Evolutionary conservation across 53 echinoderm and acorn worm genomes (phyloP).

Genomic region (Holothuria leucospilota): DNA sequence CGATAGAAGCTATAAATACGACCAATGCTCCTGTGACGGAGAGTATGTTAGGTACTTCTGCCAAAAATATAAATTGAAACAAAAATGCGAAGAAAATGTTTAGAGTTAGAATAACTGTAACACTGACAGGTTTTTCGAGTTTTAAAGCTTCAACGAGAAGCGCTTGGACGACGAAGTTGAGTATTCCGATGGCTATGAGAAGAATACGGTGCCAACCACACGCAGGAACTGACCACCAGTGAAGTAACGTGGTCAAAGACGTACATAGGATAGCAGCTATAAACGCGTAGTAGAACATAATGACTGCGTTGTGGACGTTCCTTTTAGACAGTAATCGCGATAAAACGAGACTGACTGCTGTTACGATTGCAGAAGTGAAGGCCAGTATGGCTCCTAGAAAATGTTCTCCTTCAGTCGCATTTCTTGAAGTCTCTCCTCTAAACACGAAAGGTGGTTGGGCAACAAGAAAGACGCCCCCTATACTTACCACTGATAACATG

Average conservation of each 20-base stretch:
- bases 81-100: conserved; percentile 22
- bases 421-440: neutral
- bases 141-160: conserved; percentile 15
- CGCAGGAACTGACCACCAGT: conserved; percentile 41
- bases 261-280: neutral
- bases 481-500: conserved; percentile 32
- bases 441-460: conserved; percentile 61
- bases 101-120: conserved; percentile 8
- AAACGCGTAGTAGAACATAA: conserved; percentile 4
- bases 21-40: neutral
- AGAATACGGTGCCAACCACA: conserved; percentile 45
- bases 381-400: conserved; percentile 47
- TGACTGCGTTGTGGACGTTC: conserved; percentile 4
- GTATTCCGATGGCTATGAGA: neutral
- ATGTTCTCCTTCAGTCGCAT: neutral
- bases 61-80: conserved; percentile 14
- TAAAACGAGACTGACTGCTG: conserved; percentile 27
- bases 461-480: conserved; percentile 43
- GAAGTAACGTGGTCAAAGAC: neutral
- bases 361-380: conserved; percentile 29
- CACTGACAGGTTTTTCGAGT: conserved; percentile 31
- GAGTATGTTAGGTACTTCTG: neutral
- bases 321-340: conserved; percentile 36
- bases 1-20: neutral
- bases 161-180: neutral